Base-by-base conservation (phyloP, 2,113 vertebrate genomes). In the Erythrocercus mccallii region DNA sequence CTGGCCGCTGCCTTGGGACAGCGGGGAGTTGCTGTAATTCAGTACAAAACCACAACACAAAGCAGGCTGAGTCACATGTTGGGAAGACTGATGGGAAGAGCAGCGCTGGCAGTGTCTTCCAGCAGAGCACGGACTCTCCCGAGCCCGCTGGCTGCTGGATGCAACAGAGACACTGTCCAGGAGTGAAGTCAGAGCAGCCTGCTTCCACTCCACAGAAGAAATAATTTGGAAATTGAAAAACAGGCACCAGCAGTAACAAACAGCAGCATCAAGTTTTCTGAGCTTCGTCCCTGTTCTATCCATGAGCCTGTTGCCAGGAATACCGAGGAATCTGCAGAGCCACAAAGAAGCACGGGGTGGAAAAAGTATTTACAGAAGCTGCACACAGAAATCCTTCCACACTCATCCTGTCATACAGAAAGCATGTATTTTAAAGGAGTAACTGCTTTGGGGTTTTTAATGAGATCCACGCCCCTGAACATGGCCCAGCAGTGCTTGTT, bases 1-100 rank as follows among this genome's bases (percentile, higher is more conserved):
- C 90, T 30, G 74, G 65, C 69, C 0, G 0, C 61, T 12, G 5
- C 2, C 31, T 13, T 0, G 3, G 69, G n/a, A 48, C n/a, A 33
- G 38, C 7, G 0, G 44, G 44, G 79, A 82, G 7, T 10, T 45
- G 6, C 0, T 35, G 66, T 51, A 50, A 88, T 12, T 47, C 66
- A 18, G 45, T 8, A 58, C 71, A 94, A 92, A 95, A 82, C 90
- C 86, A 72, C 79, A 88, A 44, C 1, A 65, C 20, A 47, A 38
- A 42, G 61, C 85, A 62, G 70, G 53, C 11, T 44, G 71, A 90
- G 79, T 79, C 78, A 81, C 57, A 27, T 3, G 25, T 33, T 72
- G 91, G 79, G 77, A 53, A 69, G 61, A 21, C 35, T 40, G 85
- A 71, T 3, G 79, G 57, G 71, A 60, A 31, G 24, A 93, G 33